These are phyloP conservation scores for Dendrolimus pini DNA, from an alignment of 2,888 invertebrate genomes.

Conservation along the genomic window DNA sequence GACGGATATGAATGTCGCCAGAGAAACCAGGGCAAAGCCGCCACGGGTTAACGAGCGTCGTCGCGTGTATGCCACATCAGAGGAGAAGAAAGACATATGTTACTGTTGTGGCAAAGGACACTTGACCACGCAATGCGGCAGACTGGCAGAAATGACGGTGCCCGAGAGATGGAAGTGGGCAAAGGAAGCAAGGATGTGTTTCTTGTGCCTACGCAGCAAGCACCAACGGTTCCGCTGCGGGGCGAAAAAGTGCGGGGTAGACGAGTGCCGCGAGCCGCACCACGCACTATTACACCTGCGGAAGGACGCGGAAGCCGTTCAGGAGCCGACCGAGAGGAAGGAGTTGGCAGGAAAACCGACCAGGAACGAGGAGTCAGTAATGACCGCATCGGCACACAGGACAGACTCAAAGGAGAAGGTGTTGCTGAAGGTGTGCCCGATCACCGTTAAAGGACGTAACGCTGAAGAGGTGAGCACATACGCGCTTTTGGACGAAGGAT, in stretches of 20 bases:
- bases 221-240: not conserved
- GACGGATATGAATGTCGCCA: too few relatives aligned
- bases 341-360: too few relatives aligned
- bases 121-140: too few relatives aligned
- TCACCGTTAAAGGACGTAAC: constrained; percentile 5
- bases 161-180: too few relatives aligned
- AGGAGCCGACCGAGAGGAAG: too few relatives aligned
- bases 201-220: not conserved
- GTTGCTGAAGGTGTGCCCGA: constrained; percentile 5
- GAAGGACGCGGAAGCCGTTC: not conserved
- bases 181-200: not conserved
- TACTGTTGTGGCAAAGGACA: too few relatives aligned
- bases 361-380: not conserved
- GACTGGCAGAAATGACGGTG: too few relatives aligned
- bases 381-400: not conserved
- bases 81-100: too few relatives aligned
- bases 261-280: not conserved
- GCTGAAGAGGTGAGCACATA: constrained; percentile 2
- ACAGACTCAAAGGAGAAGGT: not conserved
- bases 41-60: too few relatives aligned
- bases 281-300: not conserved
- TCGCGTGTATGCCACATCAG: too few relatives aligned
- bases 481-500: constrained; percentile 12
- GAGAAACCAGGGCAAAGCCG: too few relatives aligned
- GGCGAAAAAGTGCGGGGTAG: not conserved